These are phyloP conservation scores for Chrysolina haemoptera DNA, from an alignment of 2,888 invertebrate species.

Conservation along the genomic window DNA sequence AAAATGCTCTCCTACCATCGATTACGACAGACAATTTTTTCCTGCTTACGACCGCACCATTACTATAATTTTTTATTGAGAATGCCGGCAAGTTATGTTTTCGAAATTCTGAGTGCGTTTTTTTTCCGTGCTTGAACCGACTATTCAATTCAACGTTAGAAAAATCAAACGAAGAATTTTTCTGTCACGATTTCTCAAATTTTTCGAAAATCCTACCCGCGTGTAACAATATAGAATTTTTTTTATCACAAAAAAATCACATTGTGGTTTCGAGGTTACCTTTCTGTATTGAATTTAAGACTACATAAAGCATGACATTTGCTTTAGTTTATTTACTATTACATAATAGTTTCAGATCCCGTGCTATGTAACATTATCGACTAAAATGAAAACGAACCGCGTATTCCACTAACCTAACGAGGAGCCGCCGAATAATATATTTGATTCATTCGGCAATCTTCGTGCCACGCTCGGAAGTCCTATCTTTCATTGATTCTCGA, in stretches of 20 bases:
- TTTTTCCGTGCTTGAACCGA: background rate
- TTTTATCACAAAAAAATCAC: conserved; percentile 50
- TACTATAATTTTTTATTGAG: background rate
- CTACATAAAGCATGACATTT: conserved; percentile 43
- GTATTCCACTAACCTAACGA: conserved; percentile 52
- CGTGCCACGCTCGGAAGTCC: conserved; percentile 34
- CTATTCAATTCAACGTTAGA: background rate
- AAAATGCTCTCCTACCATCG: conserved; percentile 47
- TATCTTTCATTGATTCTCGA: conserved; percentile 43
- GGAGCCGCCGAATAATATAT: conserved; percentile 51
- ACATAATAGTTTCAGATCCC: conserved; percentile 48
- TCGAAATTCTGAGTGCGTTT: background rate
- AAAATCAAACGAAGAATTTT: conserved; percentile 19
- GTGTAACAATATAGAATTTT: conserved; percentile 41
- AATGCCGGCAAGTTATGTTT: background rate
- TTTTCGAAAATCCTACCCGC: conserved; percentile 39
- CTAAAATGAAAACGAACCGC: conserved; percentile 53
- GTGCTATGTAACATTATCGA: conserved; percentile 59
- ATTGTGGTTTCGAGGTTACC: conserved; percentile 38
- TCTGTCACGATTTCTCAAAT: conserved; percentile 25
- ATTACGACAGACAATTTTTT: conserved; percentile 39
- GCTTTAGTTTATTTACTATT: conserved; percentile 41
- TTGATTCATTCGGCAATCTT: conserved; percentile 49
- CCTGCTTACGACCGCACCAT: conserved; percentile 2
- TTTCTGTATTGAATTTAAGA: conserved; percentile 10